These are phyloP conservation scores for human DNA, from an alignment of 2,113 vertebrate genomes.

Conservation along the genomic window GRCh38 chrX:32834001-32834500, in stretches of 20 bases:
- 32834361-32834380: constrained; percentile 11
- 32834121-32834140: background rate
- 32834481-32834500: constrained; percentile 29
- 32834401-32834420: constrained; percentile 43
- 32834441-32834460: constrained; percentile 14
- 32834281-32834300: constrained; percentile 14
- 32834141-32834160: background rate
- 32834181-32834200: background rate
- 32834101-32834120: background rate
- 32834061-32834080: constrained; percentile 15
- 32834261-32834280: constrained; percentile 3
- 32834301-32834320: background rate
- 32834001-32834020: constrained; percentile 18
- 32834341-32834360: constrained; percentile 33
- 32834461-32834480: background rate
- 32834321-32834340: background rate
- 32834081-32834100: constrained; percentile 1
- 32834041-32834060: background rate
- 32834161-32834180: background rate
- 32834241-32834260: background rate
- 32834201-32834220: background rate
- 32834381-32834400: constrained; percentile 22
- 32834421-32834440: constrained; percentile 49
- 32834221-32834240: background rate
- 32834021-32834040: background rate